phyloP scores from a whole-genome alignment of 2,113 vertebrate species.

The Cyprinodon brontotheroides region DNA sequence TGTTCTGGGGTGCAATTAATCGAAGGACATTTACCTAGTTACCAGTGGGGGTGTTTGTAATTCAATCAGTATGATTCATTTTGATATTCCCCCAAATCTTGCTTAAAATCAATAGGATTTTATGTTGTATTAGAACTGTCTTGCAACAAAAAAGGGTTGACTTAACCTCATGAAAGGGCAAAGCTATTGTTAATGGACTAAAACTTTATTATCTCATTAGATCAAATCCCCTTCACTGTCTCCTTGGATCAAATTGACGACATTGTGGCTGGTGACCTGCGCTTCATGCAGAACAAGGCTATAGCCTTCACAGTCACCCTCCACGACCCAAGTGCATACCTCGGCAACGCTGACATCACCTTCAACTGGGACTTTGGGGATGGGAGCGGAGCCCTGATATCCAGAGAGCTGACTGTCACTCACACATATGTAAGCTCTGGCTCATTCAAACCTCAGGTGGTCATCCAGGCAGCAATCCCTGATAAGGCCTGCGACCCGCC shows the following conservation, averaged over 20 bases:
- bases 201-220: conserved; percentile 63
- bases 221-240: conserved; percentile 92
- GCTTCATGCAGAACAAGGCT: conserved; percentile 87
- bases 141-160: too few species aligned
- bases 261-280: conserved; percentile 68
- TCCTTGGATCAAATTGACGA: conserved; percentile 84
- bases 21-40: too few species aligned
- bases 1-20: too few species aligned
- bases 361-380: conserved; percentile 97
- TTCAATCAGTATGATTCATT: too few species aligned
- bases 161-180: neutral
- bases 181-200: neutral
- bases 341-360: conserved; percentile 85
- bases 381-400: conserved; percentile 88
- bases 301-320: conserved; percentile 87
- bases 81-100: too few species aligned
- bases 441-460: conserved; percentile 81
- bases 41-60: too few species aligned
- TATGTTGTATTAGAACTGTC: too few species aligned
- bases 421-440: conserved; percentile 87
- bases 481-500: conserved; percentile 79
- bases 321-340: conserved; percentile 91
- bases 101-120: too few species aligned
- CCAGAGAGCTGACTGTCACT: conserved; percentile 84
- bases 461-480: conserved; percentile 91